Conservation (phyloP, 2,797 vertebrate species). For the Melopsittacus undulatus region DNA sequence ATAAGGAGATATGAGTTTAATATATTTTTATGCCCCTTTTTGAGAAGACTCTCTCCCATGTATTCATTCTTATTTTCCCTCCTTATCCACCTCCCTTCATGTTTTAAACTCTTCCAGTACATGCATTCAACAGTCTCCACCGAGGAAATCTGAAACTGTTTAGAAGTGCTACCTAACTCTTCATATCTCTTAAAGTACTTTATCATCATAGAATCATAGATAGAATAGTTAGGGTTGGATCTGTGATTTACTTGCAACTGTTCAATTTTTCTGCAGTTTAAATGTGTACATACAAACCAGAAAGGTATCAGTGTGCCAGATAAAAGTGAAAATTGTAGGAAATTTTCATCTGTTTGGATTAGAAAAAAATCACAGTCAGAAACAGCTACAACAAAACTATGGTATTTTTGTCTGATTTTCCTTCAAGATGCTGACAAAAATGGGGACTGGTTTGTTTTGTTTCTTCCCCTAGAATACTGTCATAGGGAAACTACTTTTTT, state of each 20-base stretch:
- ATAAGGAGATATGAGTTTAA: background rate
- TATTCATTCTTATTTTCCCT: background rate
- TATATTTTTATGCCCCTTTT: background rate
- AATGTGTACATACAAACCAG: background rate
- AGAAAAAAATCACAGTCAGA: background rate
- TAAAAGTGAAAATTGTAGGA: background rate
- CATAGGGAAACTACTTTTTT: constrained; percentile 19
- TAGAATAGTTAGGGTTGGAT: no score
- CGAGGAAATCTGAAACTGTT: background rate
- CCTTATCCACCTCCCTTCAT: background rate
- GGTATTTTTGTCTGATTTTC: background rate
- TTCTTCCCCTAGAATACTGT: constrained; percentile 9
- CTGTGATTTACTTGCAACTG: background rate
- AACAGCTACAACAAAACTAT: background rate
- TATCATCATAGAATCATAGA: no score
- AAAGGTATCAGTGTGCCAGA: background rate
- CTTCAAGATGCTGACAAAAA: background rate
- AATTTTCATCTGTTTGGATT: background rate
- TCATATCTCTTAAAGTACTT: background rate
- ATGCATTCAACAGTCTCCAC: background rate
- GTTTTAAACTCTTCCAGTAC: background rate
- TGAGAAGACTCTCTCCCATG: background rate
- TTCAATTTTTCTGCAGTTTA: background rate
- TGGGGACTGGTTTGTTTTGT: background rate
- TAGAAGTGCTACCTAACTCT: background rate